These are phyloP conservation scores for Trichosurus vulpecula DNA, from an alignment of 2,797 vertebrate species.

Conservation along the genomic window DNA sequence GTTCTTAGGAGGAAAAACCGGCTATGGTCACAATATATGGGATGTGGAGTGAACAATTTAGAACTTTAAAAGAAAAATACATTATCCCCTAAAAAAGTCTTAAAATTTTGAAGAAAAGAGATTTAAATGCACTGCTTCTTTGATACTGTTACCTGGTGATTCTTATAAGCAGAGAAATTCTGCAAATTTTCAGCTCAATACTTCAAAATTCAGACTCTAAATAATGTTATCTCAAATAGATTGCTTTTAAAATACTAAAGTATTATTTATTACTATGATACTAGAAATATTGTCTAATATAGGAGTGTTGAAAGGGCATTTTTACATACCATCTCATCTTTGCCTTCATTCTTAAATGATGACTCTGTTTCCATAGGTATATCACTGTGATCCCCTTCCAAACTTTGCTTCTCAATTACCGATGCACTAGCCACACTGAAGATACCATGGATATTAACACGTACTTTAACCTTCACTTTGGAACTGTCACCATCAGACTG, in stretches of 20 bases:
- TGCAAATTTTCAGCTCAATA: conserved; percentile 46
- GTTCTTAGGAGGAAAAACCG: background rate
- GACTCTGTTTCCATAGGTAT: conserved; percentile 91
- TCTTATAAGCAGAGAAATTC: background rate
- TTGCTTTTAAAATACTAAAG: background rate
- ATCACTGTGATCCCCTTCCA: conserved; percentile 87
- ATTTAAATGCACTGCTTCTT: conserved; percentile 2
- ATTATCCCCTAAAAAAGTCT: background rate
- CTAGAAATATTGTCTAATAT: background rate
- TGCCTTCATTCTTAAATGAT: conserved; percentile 89
- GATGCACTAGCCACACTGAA: conserved; percentile 94
- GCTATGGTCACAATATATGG: background rate
- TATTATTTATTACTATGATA: conserved; percentile 6
- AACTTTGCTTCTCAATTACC: conserved; percentile 93
- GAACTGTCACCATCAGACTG: conserved; percentile 94
- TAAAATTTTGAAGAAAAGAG: background rate
- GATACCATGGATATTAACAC: conserved; percentile 94
- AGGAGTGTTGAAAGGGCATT: background rate
- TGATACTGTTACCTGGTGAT: conserved; percentile 1
- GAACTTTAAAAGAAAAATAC: background rate
- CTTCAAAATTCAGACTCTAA: conserved; percentile 1
- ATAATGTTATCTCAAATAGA: background rate
- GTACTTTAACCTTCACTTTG: conserved; percentile 97
- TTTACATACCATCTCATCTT: conserved; percentile 85
- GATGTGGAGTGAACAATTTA: background rate